Percentiles rank a stretch among this genome's conserved stretches.
These are phyloP conservation scores for Platysteira castanea DNA, from an alignment of 2,113 vertebrate genomes.

Conservation along the genomic window DNA sequence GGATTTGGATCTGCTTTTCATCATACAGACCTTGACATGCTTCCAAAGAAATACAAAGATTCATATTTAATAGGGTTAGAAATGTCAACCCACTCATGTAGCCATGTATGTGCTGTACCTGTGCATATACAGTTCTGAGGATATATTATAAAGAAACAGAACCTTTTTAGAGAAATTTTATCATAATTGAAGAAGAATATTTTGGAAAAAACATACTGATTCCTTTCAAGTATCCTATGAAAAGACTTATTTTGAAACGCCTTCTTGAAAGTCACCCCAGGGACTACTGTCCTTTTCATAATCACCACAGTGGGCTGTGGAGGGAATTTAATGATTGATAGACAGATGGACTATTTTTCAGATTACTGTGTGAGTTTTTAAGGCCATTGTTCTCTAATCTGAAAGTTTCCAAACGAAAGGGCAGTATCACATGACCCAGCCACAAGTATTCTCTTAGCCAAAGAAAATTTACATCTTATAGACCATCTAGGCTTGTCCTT, in stretches of 20 bases:
- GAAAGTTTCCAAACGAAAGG: constrained; percentile 19
- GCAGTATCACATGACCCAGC: constrained; percentile 33
- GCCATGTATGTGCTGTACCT: neutral
- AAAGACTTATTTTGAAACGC: neutral
- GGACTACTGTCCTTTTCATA: neutral
- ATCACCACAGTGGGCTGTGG: neutral
- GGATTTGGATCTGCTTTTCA: constrained; percentile 30
- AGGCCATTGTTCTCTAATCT: neutral
- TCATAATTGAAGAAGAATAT: neutral
- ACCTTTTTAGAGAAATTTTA: neutral
- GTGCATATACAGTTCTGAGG: neutral
- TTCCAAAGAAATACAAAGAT: neutral
- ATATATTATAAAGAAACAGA: neutral
- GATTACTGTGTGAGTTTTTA: constrained; percentile 22
- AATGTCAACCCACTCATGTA: neutral
- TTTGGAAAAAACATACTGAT: neutral
- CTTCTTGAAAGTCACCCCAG: neutral
- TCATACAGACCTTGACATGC: neutral
- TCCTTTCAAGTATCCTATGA: neutral
- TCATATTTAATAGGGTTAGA: neutral
- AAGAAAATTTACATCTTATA: constrained; percentile 12
- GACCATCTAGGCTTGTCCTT: neutral
- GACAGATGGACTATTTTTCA: constrained; percentile 9
- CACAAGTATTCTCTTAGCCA: constrained; percentile 27
- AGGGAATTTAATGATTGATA: constrained; percentile 1